These are phyloP conservation scores for Polymixis flavicincta DNA, from an alignment of 2,888 invertebrate species.

Conservation along the genomic window DNA sequence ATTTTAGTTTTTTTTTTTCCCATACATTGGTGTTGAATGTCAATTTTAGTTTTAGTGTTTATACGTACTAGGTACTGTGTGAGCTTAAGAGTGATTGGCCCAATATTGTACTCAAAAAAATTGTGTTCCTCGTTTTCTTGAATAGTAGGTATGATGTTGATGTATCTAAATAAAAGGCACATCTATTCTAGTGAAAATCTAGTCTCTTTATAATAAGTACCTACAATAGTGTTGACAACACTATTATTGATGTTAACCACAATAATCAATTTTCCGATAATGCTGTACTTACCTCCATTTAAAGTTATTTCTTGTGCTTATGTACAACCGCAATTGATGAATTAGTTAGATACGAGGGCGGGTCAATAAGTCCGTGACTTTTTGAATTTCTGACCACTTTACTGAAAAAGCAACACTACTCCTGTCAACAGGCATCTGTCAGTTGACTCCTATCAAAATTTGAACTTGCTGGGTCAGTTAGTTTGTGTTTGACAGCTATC, in stretches of 20 bases:
- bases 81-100: background rate
- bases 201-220: background rate
- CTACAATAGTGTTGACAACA: background rate
- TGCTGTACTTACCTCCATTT: background rate
- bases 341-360: constrained; percentile 2
- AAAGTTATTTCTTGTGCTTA: constrained; percentile 8
- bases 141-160: background rate
- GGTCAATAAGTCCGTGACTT: too few relatives aligned
- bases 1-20: background rate
- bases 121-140: background rate
- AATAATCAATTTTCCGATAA: constrained; percentile 15
- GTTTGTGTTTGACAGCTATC: too few relatives aligned
- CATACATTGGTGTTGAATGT: background rate
- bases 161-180: constrained; percentile 1
- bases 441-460: too few relatives aligned
- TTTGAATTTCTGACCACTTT: too few relatives aligned
- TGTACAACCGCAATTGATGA: constrained; percentile 19
- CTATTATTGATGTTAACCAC: constrained; percentile 5
- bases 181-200: background rate
- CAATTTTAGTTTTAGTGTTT: background rate
- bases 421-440: too few relatives aligned
- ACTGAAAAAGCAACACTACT: too few relatives aligned
- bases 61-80: constrained; percentile 7
- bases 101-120: background rate
- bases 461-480: too few relatives aligned